phyloP scores from a whole-genome alignment of 2,888 invertebrate genomes.

The Byasa hedistus region DNA sequence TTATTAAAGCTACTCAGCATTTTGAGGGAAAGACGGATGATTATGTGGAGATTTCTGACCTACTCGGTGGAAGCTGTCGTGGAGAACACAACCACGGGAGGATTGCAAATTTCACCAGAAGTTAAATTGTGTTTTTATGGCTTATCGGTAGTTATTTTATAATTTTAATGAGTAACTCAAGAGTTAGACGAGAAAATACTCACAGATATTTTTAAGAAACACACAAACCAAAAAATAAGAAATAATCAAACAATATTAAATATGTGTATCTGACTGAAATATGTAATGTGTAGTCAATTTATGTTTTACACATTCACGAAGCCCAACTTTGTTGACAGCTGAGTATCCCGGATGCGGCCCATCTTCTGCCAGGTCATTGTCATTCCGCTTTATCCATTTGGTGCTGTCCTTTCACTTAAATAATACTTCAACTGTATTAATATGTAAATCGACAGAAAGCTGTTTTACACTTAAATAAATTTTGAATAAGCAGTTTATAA shows the following conservation, averaged over 20 bases:
- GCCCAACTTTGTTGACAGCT: conserved; percentile 24
- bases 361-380: conserved; percentile 31
- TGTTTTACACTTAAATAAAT: conserved; percentile 1
- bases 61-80: too few relatives aligned
- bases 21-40: too few relatives aligned
- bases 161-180: too few relatives aligned
- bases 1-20: too few relatives aligned
- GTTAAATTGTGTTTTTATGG: too few relatives aligned
- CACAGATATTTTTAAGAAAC: not conserved
- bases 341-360: conserved; percentile 27
- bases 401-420: conserved; percentile 23
- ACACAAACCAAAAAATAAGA: not conserved
- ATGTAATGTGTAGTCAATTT: conserved; percentile 3
- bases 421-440: not conserved
- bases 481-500: not conserved
- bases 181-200: too few relatives aligned
- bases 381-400: conserved; percentile 19
- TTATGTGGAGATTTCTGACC: too few relatives aligned
- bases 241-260: not conserved
- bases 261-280: not conserved
- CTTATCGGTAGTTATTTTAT: too few relatives aligned
- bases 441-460: not conserved
- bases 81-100: too few relatives aligned
- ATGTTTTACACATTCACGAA: conserved; percentile 25
- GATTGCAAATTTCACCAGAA: too few relatives aligned